Evolutionary conservation across 2,113 vertebrate species (phyloP).

Genomic region (Paramormyrops kingsleyae): DNA sequence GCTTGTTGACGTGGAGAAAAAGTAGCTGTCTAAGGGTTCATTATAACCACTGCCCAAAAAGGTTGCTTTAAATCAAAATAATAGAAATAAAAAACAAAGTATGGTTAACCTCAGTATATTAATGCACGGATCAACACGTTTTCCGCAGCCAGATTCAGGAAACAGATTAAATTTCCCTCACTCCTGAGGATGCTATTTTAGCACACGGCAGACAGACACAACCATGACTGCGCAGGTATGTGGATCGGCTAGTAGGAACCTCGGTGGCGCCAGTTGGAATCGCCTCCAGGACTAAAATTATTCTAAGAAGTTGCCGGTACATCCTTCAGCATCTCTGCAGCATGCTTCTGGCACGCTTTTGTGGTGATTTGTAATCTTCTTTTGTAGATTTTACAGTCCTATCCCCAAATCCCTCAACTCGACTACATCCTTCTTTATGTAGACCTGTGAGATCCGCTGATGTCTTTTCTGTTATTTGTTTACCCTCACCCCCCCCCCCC

Average conservation of each 20-base stretch:
- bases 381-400: not conserved
- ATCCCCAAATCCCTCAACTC: not conserved
- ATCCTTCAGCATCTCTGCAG: not conserved
- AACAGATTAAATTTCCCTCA: not conserved
- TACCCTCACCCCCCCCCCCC: not conserved
- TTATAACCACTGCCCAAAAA: not conserved
- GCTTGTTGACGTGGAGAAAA: not conserved
- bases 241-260: not conserved
- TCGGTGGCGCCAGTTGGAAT: not conserved
- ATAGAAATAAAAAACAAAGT: not conserved
- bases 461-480: not conserved
- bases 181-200: not conserved
- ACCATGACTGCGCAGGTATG: not conserved
- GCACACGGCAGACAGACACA: not conserved
- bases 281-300: not conserved
- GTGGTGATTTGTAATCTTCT: not conserved
- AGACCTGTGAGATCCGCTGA: not conserved
- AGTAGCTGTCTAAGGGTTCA: not conserved
- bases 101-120: not conserved
- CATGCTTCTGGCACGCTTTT: not conserved
- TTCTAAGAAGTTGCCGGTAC: not conserved
- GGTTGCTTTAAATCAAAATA: not conserved
- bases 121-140: not conserved
- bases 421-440: not conserved
- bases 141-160: not conserved